Evolutionary conservation across 2,797 vertebrate genomes (phyloP), one percentile per base, ranked within the genome.

Genomic region (Etheostoma nigrum): DNA sequence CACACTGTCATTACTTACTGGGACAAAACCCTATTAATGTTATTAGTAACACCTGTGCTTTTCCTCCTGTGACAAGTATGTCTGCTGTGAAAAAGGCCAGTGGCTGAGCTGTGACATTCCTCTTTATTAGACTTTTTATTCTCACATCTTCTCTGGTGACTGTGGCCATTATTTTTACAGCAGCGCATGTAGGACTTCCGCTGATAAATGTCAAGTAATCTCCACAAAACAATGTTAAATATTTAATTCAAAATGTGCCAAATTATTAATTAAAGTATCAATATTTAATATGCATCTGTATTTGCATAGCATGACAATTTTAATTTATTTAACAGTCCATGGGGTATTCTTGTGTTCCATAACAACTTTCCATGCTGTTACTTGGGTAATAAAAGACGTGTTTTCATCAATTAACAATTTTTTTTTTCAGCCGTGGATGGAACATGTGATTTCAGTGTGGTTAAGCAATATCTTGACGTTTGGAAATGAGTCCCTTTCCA

Each of bases 241-340:
- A 80, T 82, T 90, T 72, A 1, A 84, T 76, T 52, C 18, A 58
- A 72, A 72, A 82, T 3, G 0, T 11, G 57, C 54, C 76, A 88
- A 88, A 82, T 90, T 72, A 78, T 86, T 80, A 72, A 86, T 76
- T 57, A 6, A 54, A 7, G 16, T 7, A 33, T 87, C 10, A 76
- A 84, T 84, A 70, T 80, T 90, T 86, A 9, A 88, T 53, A 0
- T 33, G 71, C 62, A 62, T 74, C 51, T 54, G 40, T 64, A 57
- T 81, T 82, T 84, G 55, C 62, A 70, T 63, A 72, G 77, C 52
- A 76, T 71, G 30, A 58, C 54, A 33, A 48, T 68, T 76, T 82
- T 2, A 69, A 74, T 65, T 23, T 36, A 74, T 61, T 14, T 16
- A 45, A 36, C 55, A 27, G 45, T 59, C 63, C 23, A 7, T 9